phyloP scores from a whole-genome alignment of 2,113 vertebrate species.

The Laterallus jamaicensis region DNA sequence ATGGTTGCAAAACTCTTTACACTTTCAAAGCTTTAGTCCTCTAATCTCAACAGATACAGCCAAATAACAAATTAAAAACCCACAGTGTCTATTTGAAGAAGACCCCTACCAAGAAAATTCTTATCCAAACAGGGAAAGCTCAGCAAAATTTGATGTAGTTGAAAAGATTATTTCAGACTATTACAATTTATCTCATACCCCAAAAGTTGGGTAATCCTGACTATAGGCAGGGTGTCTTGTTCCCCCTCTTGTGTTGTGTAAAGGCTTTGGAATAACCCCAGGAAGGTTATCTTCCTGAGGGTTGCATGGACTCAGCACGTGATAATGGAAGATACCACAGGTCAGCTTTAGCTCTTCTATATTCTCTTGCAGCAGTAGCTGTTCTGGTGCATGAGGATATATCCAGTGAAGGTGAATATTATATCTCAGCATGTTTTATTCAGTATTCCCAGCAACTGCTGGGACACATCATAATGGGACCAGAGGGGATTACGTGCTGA shows the following conservation, averaged over 20 bases:
- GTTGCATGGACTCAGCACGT: neutral
- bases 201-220: neutral
- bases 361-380: neutral
- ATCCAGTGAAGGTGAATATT: neutral
- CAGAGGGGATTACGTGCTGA: slow-evolving; percentile 7
- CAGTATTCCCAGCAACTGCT: neutral
- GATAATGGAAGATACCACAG: neutral
- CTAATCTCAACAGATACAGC: neutral
- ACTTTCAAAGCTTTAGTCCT: neutral
- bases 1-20: neutral
- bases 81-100: neutral
- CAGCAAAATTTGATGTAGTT: neutral
- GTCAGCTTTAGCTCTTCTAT: neutral
- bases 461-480: neutral
- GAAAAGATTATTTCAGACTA: neutral
- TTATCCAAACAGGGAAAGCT: neutral
- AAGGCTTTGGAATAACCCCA: neutral
- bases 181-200: neutral
- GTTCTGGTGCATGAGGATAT: neutral
- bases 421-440: neutral
- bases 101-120: slow-evolving; percentile 4
- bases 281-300: neutral
- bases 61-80: neutral
- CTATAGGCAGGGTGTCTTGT: neutral
- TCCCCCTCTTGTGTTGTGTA: neutral